These are phyloP conservation scores for Chaetodon auriga DNA, from an alignment of 2,113 vertebrate genomes.

Conservation along the genomic window DNA sequence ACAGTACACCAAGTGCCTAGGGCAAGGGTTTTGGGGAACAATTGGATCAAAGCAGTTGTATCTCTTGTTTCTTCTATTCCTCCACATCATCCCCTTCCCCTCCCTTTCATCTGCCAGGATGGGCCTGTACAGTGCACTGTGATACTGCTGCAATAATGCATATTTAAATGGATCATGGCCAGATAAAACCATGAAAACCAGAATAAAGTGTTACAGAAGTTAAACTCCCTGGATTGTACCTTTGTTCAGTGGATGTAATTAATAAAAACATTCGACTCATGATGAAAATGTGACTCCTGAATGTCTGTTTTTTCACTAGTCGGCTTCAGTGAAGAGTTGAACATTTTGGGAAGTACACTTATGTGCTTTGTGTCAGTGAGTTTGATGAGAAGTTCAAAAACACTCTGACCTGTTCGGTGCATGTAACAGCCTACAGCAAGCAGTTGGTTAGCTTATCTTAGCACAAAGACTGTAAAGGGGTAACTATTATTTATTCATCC, in stretches of 20 bases:
- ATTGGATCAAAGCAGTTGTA: slow-evolving; percentile 66
- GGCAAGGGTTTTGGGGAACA: slow-evolving; percentile 68
- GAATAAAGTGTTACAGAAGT: slow-evolving; percentile 63
- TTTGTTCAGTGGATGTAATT: slow-evolving; percentile 62
- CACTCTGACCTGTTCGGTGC: neutral
- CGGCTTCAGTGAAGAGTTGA: neutral
- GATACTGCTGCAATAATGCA: slow-evolving; percentile 76
- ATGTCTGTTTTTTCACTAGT: neutral
- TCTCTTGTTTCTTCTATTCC: slow-evolving; percentile 59
- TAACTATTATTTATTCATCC: neutral
- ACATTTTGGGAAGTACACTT: too few relatives aligned
- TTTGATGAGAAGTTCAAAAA: too few relatives aligned
- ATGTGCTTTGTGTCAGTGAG: too few relatives aligned
- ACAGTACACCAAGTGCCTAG: slow-evolving; percentile 79
- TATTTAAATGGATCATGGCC: slow-evolving; percentile 56
- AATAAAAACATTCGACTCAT: slow-evolving; percentile 65
- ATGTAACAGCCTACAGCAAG: neutral
- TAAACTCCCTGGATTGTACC: slow-evolving; percentile 38
- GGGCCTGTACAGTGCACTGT: slow-evolving; percentile 72
- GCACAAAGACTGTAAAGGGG: neutral
- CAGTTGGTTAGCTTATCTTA: neutral
- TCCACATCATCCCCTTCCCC: slow-evolving; percentile 21
- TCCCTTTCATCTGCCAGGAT: slow-evolving; percentile 37
- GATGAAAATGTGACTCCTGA: slow-evolving; percentile 26
- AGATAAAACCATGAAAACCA: slow-evolving; percentile 61